Conservation (phyloP, 2,888 invertebrate genomes). For the Anoplius nigerrimus region DNA sequence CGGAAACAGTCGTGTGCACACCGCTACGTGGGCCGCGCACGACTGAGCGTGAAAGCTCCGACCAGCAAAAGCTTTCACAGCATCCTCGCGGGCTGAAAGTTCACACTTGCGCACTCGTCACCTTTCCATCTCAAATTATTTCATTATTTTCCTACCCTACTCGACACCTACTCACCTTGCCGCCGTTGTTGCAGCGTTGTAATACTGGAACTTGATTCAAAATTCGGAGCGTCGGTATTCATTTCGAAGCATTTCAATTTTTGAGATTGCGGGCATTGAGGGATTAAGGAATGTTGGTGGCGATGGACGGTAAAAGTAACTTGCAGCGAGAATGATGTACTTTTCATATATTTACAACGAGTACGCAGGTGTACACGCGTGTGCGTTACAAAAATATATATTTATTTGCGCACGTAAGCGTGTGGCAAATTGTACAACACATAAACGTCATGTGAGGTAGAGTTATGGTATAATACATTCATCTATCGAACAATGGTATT, state of each 20-base stretch:
- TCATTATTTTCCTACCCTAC: no score
- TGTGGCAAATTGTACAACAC: conserved; percentile 28
- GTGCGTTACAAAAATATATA: conserved; percentile 58
- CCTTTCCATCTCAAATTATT: no score
- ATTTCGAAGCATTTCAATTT: neutral
- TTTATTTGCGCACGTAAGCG: conserved; percentile 30
- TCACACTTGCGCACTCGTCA: conserved; percentile 53
- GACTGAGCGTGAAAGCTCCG: conserved; percentile 52
- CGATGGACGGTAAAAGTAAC: conserved; percentile 12
- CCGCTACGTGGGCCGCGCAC: conserved; percentile 51
- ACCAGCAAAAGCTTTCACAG: conserved; percentile 40
- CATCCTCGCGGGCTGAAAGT: conserved; percentile 51
- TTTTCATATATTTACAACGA: conserved; percentile 42
- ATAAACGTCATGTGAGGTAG: conserved; percentile 47
- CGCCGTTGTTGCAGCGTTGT: no score
- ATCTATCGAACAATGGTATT: conserved; percentile 31
- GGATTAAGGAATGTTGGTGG: conserved; percentile 2
- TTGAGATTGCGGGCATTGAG: neutral
- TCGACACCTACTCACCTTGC: no score
- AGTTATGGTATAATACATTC: conserved; percentile 33
- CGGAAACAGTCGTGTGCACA: neutral
- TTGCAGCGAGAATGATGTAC: neutral
- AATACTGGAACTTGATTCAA: no score
- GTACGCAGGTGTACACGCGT: conserved; percentile 35
- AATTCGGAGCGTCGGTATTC: no score